These are phyloP conservation scores for Premnoplex brunnescens DNA, from an alignment of 2,797 vertebrate genomes.

Conservation along the genomic window DNA sequence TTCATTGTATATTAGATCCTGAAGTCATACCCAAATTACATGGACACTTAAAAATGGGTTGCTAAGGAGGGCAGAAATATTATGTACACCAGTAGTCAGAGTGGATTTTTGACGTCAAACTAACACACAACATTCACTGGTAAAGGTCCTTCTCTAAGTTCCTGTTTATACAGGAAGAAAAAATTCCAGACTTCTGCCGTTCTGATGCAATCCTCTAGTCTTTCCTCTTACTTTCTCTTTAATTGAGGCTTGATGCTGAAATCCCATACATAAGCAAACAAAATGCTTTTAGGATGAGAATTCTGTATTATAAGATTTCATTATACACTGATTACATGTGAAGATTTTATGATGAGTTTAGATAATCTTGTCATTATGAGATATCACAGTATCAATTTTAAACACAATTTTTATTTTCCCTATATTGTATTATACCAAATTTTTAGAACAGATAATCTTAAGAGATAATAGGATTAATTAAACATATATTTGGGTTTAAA, in stretches of 20 bases:
- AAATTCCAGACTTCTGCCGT: background rate
- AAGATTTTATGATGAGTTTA: background rate
- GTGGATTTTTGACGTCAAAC: background rate
- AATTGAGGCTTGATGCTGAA: background rate
- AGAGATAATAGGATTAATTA: background rate
- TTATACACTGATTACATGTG: background rate
- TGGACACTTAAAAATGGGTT: background rate
- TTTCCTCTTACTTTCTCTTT: background rate
- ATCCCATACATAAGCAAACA: background rate
- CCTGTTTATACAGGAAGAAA: background rate
- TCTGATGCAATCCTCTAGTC: background rate
- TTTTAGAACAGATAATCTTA: background rate
- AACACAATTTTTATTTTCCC: background rate
- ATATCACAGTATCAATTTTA: fast-evolving
- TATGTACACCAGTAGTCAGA: background rate
- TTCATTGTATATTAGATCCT: background rate
- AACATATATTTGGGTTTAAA: background rate
- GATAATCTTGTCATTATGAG: background rate
- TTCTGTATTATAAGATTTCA: background rate
- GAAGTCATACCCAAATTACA: background rate
- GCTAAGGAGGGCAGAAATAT: background rate
- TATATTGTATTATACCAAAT: fast-evolving
- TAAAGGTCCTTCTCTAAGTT: background rate
- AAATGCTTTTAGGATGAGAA: background rate
- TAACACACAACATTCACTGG: background rate